A percentile compares a stretch with the other conserved stretches of the same genome.
Evolutionary conservation across 2,888 invertebrate genomes (phyloP).

Genomic region (Sarcophaga carnaria): DNA sequence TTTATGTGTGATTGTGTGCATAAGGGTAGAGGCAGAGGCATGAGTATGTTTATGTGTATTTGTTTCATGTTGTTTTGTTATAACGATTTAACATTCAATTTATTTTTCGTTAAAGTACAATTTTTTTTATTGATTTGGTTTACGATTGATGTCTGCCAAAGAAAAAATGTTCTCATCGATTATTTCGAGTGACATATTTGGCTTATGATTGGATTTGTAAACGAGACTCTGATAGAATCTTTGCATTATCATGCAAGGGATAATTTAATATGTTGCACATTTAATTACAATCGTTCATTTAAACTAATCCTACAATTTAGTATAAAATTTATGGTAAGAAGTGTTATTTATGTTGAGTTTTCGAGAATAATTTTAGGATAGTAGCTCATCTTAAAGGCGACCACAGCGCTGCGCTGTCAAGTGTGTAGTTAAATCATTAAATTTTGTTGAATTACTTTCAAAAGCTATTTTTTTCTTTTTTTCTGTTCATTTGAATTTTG

Average conservation of each 20-base stretch:
- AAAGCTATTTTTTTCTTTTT: background rate
- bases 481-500: conserved; percentile 32
- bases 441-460: conserved; percentile 52
- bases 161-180: background rate
- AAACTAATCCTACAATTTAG: too few species aligned
- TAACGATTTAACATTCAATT: conserved; percentile 64
- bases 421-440: conserved; percentile 10
- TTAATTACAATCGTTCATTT: too few species aligned
- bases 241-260: too few species aligned
- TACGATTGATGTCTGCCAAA: background rate
- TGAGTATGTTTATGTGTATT: conserved; percentile 17
- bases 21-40: too few species aligned
- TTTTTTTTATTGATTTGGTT: conserved; percentile 35
- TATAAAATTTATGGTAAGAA: too few species aligned
- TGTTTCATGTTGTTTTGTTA: conserved; percentile 50
- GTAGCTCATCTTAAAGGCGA: background rate
- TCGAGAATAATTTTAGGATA: too few species aligned
- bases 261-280: too few species aligned
- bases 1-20: background rate
- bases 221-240: too few species aligned
- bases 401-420: background rate
- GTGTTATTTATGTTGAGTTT: too few species aligned
- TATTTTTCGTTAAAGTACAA: conserved; percentile 46
- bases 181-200: too few species aligned
- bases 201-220: too few species aligned